A percentile compares a stretch with the other conserved stretches of the same genome.
phyloP scores from a whole-genome alignment of 2,797 vertebrate species.

The Oryzias sinensis region DNA sequence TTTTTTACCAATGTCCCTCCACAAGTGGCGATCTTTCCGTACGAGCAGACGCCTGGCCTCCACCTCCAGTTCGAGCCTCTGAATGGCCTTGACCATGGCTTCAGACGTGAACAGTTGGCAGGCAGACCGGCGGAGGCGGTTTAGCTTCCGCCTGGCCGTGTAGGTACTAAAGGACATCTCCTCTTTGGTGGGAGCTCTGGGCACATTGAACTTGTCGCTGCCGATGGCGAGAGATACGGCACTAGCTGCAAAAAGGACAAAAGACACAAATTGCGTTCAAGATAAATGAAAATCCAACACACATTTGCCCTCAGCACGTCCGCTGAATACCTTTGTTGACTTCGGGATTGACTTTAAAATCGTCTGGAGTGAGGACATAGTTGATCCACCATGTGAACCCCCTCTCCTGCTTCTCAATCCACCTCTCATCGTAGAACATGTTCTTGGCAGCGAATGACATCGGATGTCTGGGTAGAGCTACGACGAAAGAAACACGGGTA shows the following conservation, averaged over 20 bases:
- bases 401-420: slow-evolving; percentile 94
- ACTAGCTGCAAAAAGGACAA: slow-evolving; percentile 73
- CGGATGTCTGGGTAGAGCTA: slow-evolving; percentile 91
- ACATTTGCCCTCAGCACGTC: neutral
- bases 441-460: slow-evolving; percentile 95
- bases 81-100: slow-evolving; percentile 86
- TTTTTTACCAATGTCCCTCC: slow-evolving; percentile 92
- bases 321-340: slow-evolving; percentile 81
- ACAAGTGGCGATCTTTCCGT: slow-evolving; percentile 92
- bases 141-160: slow-evolving; percentile 84
- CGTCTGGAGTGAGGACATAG: slow-evolving; percentile 93
- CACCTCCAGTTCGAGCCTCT: slow-evolving; percentile 88
- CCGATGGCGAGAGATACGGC: slow-evolving; percentile 84
- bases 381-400: slow-evolving; percentile 97
- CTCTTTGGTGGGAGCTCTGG: slow-evolving; percentile 91
- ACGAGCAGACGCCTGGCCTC: slow-evolving; percentile 85
- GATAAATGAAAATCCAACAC: neutral
- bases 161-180: slow-evolving; percentile 92
- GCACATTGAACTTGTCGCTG: slow-evolving; percentile 77
- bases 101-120: slow-evolving; percentile 87
- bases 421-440: slow-evolving; percentile 96
- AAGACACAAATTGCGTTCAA: neutral
- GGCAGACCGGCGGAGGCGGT: slow-evolving; percentile 84
- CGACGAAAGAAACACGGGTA: neutral
- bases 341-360: slow-evolving; percentile 87